Evolutionary conservation across 2,113 vertebrate genomes (phyloP), one percentile per base, ranked within the genome.

Genomic region (Antechinus stuartii): DNA sequence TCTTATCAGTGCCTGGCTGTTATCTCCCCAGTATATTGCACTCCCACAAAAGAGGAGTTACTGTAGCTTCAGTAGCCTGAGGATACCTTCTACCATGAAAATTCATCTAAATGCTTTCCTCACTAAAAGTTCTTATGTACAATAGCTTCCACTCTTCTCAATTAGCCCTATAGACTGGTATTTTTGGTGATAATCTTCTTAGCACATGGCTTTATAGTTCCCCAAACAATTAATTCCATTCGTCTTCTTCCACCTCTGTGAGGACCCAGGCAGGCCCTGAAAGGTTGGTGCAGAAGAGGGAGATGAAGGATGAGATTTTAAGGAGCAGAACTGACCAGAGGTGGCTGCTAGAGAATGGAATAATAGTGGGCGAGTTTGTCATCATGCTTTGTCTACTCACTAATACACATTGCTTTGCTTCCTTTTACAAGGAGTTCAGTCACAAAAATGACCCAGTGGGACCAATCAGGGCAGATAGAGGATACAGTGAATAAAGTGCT

Each of bases 291-390:
- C 50, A 22, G 91, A 23, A 1, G 76, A 47, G 94, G 93, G 50
- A 52, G 9, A 90, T 93, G 89, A 26, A 95, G 93, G 94, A 89
- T 22, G 11, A 42, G 22, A 14, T 49, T 94, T 27, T 91, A 89
- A 91, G 56, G 26, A n/a, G 47, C 4, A 11, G 30, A 68, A 49
- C 0, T 2, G 10, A 30, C n/a, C 57, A 24, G 0, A 26, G 35
- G 56, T 5, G 14, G 22, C 55, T 50, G 42, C 26, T 54, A 3
- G 76, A 76, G 93, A 90, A 76, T 12, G 19, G 89, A 84, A 22
- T 76, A 84, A 57, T 54, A 76, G 23, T 47, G 49, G 22, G n/a
- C 50, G 46, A 56, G 52, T 92, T 90, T 47, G 91, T 92, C 91
- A 35, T 35, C 11, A 93, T 94, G 91, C 50, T 1, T 0, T 4